Conservation (phyloP, 2,797 vertebrate genomes). For the Pagetopsis macropterus region DNA sequence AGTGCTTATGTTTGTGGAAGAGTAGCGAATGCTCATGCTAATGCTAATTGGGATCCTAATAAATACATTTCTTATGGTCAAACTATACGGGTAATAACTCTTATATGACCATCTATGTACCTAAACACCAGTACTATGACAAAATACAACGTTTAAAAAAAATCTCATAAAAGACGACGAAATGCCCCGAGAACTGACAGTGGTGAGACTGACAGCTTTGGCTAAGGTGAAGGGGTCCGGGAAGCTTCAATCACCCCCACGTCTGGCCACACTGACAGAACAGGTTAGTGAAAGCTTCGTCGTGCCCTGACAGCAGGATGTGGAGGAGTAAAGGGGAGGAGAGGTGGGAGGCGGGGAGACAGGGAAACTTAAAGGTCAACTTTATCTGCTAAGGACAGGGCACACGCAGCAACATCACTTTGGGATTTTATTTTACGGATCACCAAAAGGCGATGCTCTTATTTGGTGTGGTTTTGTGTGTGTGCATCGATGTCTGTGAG, state of each 20-base stretch:
- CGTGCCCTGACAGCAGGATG: conserved; percentile 85
- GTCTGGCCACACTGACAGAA: conserved; percentile 85
- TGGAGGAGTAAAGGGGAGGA: conserved; percentile 47
- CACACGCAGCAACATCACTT: conserved; percentile 79
- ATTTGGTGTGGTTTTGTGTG: conserved; percentile 36
- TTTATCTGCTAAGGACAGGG: conserved; percentile 83
- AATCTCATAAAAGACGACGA: not conserved
- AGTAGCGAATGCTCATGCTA: no score
- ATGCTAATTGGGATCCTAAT: no score
- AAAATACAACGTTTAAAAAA: not conserved
- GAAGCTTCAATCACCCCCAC: conserved; percentile 83
- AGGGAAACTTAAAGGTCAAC: conserved; percentile 86
- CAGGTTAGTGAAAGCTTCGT: conserved; percentile 84
- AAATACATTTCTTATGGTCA: not conserved
- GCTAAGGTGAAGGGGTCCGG: conserved; percentile 66
- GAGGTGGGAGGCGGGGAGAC: conserved; percentile 47
- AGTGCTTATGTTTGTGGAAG: no score
- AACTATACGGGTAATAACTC: not conserved
- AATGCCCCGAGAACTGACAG: conserved; percentile 75
- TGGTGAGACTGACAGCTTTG: conserved; percentile 70
- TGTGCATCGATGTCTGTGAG: conserved; percentile 18
- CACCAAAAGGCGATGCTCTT: conserved; percentile 71
- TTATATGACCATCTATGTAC: conserved; percentile 22
- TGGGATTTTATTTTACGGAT: conserved; percentile 78
- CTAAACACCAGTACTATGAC: conserved; percentile 27